Percentiles rank a stretch among this genome's conserved stretches.
Evolutionary conservation across 2,797 vertebrate species (phyloP).

Genomic region (Sylvia borin): DNA sequence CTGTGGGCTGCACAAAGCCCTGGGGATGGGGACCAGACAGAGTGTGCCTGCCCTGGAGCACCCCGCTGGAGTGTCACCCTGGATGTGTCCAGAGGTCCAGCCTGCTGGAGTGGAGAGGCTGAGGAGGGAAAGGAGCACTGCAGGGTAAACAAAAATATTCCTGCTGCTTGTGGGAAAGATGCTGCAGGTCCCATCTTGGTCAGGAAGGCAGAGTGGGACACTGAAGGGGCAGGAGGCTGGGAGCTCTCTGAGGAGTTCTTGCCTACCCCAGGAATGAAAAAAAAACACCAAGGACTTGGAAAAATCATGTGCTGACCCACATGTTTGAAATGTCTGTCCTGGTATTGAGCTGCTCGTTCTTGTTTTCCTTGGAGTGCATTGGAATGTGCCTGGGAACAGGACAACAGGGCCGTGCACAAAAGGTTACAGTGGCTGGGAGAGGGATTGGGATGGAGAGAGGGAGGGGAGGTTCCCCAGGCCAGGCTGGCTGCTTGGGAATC

Average conservation of each 20-base stretch:
- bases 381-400: neutral
- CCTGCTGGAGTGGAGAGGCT: neutral
- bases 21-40: neutral
- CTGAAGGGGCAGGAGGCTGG: neutral
- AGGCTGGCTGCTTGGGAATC: neutral
- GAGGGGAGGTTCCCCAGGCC: neutral
- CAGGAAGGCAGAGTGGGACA: neutral
- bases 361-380: neutral
- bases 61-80: fast-evolving
- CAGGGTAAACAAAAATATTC: neutral
- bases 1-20: neutral
- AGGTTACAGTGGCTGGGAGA: neutral
- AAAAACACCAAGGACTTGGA: neutral
- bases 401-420: fast-evolving
- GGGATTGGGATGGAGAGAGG: neutral
- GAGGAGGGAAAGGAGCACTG: neutral
- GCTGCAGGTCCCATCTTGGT: neutral
- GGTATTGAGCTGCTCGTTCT: neutral
- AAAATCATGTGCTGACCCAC: neutral
- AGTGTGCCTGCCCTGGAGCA: neutral
- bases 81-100: fast-evolving
- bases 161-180: neutral
- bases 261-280: neutral
- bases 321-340: neutral
- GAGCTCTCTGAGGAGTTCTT: neutral